Conservation (phyloP, 1,140 invertebrate genomes). For the Coenobita brevimanus region DNA sequence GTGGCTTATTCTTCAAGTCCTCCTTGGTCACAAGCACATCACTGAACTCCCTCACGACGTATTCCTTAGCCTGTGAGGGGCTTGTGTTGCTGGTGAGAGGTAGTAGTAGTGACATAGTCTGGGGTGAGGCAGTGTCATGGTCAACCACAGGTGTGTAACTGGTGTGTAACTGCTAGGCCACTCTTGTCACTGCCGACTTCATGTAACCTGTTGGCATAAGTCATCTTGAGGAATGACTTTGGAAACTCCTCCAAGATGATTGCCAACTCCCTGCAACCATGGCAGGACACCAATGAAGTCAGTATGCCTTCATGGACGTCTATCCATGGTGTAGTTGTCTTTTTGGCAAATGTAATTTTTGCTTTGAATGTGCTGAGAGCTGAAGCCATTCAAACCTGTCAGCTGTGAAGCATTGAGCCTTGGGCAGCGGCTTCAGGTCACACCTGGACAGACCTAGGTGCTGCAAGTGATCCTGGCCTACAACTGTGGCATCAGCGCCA, state of each 20-base stretch:
- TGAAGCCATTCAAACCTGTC: background rate
- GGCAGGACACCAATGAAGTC: background rate
- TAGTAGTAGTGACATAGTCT: background rate
- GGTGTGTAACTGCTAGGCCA: background rate
- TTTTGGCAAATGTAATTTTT: background rate
- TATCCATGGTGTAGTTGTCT: background rate
- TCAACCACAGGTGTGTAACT: background rate
- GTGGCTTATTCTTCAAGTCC: background rate
- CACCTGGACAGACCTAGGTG: no score
- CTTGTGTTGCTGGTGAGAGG: no score
- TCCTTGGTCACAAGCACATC: no score
- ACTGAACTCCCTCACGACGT: background rate
- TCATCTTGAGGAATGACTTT: conserved; percentile 2
- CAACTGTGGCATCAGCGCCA: background rate
- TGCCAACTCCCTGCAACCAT: no score
- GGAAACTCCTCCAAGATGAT: background rate
- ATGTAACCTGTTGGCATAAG: background rate
- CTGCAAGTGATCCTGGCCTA: background rate
- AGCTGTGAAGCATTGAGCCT: background rate
- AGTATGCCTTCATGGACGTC: background rate
- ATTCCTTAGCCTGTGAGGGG: background rate
- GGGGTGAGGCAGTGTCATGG: background rate
- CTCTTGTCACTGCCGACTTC: background rate
- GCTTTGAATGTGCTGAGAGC: background rate
- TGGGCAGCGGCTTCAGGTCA: background rate